A percentile compares a stretch with the other conserved stretches of the same genome.
Evolutionary conservation across 2,888 invertebrate genomes (phyloP).

Genomic region (Apodemia hepburni): DNA sequence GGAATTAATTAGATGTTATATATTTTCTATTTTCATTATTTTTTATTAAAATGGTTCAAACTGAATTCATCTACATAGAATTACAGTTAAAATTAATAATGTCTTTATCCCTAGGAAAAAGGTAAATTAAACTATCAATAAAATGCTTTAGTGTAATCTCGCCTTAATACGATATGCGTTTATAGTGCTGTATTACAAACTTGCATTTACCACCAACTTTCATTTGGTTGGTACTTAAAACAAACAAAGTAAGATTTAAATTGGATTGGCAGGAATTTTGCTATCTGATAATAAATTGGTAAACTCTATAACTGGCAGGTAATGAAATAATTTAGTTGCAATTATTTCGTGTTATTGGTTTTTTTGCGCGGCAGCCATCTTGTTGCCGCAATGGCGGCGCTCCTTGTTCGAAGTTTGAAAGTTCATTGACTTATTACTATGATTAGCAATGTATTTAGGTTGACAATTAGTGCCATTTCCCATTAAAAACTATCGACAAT

Average conservation of each 20-base stretch:
- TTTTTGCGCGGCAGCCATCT: conserved; percentile 57
- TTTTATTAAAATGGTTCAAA: neutral
- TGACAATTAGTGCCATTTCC: conserved; percentile 9
- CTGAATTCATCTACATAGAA: conserved; percentile 3
- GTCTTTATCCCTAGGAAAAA: neutral
- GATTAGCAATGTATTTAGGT: conserved; percentile 13
- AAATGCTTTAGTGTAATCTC: conserved; percentile 5
- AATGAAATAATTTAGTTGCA: conserved; percentile 62
- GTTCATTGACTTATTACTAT: conserved; percentile 25
- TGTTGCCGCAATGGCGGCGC: conserved; percentile 47
- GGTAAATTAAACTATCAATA: neutral
- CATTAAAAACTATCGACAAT: conserved; percentile 7
- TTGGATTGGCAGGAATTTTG: conserved; percentile 10
- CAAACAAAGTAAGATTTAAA: conserved; percentile 17
- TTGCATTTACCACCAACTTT: neutral
- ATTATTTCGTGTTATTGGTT: conserved; percentile 54
- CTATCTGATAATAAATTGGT: conserved; percentile 12
- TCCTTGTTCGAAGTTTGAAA: conserved; percentile 38
- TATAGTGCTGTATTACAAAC: conserved; percentile 12
- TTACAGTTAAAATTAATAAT: conserved; percentile 1
- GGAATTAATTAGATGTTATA: neutral
- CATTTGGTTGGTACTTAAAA: conserved; percentile 17
- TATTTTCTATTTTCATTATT: conserved; percentile 1
- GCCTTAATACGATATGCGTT: conserved; percentile 14
- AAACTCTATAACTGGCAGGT: conserved; percentile 33